Percentiles rank a stretch among this genome's conserved stretches.
phyloP scores from a whole-genome alignment of 2,797 vertebrate species.

The Astyanax mexicanus region DNA sequence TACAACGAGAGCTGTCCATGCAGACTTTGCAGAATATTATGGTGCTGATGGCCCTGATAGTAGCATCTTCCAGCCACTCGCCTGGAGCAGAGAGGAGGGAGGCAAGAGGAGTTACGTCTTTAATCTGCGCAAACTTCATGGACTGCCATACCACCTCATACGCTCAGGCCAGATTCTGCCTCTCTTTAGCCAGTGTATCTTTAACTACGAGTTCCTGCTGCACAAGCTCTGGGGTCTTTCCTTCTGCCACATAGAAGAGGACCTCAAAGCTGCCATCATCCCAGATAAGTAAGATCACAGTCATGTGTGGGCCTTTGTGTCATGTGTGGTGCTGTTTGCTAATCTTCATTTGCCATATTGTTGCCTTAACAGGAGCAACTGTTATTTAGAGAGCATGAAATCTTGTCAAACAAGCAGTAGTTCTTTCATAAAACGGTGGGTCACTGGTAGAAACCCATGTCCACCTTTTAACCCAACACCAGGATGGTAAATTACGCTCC shows the following conservation, averaged over 20 bases:
- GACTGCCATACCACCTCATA: slow-evolving; percentile 75
- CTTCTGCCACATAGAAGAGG: slow-evolving; percentile 72
- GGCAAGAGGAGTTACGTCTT: slow-evolving; percentile 63
- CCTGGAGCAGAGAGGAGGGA: slow-evolving; percentile 54
- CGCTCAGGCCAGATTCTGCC: slow-evolving; percentile 69
- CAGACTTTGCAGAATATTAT: slow-evolving; percentile 71
- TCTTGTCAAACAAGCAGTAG: too few relatives aligned
- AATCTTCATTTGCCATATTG: too few relatives aligned
- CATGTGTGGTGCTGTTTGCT: background rate
- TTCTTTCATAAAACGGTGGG: too few relatives aligned
- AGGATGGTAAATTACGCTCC: too few relatives aligned
- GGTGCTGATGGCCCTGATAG: slow-evolving; percentile 36
- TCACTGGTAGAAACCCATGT: too few relatives aligned
- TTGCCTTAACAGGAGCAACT: too few relatives aligned
- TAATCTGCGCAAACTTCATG: slow-evolving; percentile 74
- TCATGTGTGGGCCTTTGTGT: background rate
- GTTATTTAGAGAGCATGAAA: too few relatives aligned
- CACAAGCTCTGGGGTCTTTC: slow-evolving; percentile 78
- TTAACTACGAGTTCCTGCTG: slow-evolving; percentile 79
- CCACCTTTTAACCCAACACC: too few relatives aligned
- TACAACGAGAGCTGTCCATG: slow-evolving; percentile 61
- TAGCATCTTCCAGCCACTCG: slow-evolving; percentile 69
- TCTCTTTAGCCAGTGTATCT: slow-evolving; percentile 74
- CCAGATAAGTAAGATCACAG: slow-evolving; percentile 69
- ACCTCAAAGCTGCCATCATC: slow-evolving; percentile 72